Evolutionary conservation across 2,888 invertebrate genomes (phyloP).

Genomic region (Cephus pygmeus): DNA sequence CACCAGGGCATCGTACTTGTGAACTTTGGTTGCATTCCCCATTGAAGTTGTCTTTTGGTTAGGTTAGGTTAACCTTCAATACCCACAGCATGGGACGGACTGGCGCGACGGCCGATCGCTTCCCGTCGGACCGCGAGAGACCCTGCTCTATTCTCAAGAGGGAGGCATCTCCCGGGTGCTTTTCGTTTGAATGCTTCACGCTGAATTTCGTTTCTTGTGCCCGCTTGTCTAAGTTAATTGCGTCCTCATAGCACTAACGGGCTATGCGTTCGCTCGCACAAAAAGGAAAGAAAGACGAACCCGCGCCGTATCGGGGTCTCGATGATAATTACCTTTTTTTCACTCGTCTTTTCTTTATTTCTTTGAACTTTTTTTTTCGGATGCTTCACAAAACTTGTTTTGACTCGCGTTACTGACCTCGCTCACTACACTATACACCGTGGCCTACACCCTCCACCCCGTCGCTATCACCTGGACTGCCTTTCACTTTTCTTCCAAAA

Average conservation of each 20-base stretch:
- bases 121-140: slow-evolving; percentile 42
- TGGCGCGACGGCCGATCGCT: slow-evolving; percentile 23
- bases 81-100: background rate
- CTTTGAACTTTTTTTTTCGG: background rate
- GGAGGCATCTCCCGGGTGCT: slow-evolving; percentile 15
- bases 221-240: slow-evolving; percentile 43
- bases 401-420: slow-evolving; percentile 7
- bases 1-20: background rate
- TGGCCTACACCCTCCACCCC: background rate
- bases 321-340: slow-evolving; percentile 8
- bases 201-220: slow-evolving; percentile 45
- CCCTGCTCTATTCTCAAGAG: slow-evolving; percentile 1
- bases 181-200: slow-evolving; percentile 48
- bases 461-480: background rate
- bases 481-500: background rate
- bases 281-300: background rate
- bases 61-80: background rate
- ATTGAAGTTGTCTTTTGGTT: background rate
- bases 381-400: background rate
- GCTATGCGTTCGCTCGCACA: slow-evolving; percentile 18
- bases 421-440: background rate
- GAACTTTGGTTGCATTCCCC: background rate
- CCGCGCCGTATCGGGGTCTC: background rate
- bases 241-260: slow-evolving; percentile 40
- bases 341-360: background rate